phyloP scores from a whole-genome alignment of 1,140 invertebrate species.

The Acromyrmex heyeri region DNA sequence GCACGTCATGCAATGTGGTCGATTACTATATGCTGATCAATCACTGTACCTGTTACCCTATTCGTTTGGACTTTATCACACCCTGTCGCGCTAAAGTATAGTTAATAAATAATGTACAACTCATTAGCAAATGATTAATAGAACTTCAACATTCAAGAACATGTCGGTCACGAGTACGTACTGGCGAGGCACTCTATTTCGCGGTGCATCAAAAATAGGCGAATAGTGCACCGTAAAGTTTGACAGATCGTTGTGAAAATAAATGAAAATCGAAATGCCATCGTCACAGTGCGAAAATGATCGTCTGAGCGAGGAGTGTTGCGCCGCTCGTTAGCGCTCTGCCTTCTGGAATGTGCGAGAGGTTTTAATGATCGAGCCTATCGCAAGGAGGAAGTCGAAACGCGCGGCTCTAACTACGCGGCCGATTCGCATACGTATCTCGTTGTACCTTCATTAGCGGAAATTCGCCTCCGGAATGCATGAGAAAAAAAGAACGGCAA shows the following conservation, averaged over 20 bases:
- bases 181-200: not conserved
- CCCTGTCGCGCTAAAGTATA: conserved; percentile 43
- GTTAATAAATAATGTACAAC: conserved; percentile 52
- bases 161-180: conserved; percentile 19
- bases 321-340: conserved; percentile 40
- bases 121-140: conserved; percentile 58
- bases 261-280: conserved; percentile 45
- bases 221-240: conserved; percentile 3
- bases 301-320: not conserved
- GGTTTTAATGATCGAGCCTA: conserved; percentile 54
- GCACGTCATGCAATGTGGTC: conserved; percentile 1
- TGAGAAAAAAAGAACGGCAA: conserved; percentile 29
- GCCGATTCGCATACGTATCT: conserved; percentile 24
- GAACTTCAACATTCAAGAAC: conserved; percentile 16
- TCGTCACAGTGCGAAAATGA: conserved; percentile 24
- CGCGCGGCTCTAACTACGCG: conserved; percentile 1
- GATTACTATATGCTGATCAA: conserved; percentile 48
- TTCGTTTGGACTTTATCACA: conserved; percentile 38
- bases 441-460: conserved; percentile 48
- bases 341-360: conserved; percentile 26
- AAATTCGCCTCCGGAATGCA: conserved; percentile 31
- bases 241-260: conserved; percentile 44
- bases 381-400: conserved; percentile 49
- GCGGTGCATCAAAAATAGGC: conserved; percentile 23
- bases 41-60: conserved; percentile 44